Base-by-base conservation (phyloP, 1,140 invertebrate species). In the Chrysopa pallens region DNA sequence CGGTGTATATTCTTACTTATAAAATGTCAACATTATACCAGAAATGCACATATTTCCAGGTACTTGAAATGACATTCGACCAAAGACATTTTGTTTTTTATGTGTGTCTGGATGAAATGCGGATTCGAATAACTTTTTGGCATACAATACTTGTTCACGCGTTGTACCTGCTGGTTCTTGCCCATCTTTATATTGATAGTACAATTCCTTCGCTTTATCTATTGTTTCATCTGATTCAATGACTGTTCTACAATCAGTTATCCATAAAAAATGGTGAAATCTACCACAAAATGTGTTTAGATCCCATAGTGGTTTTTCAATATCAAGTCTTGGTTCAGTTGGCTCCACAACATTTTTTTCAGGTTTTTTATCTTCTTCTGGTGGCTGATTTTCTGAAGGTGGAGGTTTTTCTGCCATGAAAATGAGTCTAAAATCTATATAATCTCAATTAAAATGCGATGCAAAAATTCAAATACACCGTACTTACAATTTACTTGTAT, bases 71-170 rank as follows among this genome's bases (percentile, higher is more conserved):
- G 91, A 95, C 94, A 98, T 99, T 52, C 95, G 69, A 1, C 95
- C 95, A 53, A 94, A 80, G 33, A 98, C 73, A 67, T 96, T 83
- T 74, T 98, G 94, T 57, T 94, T 80, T 50, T 98, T 93, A 9
- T 92, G 92, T n/a, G 92, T 93, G 56, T 98, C 93, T 0, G 95
- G 95, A 69, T 99, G 95, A 62, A 89, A 98, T 0, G 95, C 93
- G 2, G 93, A 98, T 59, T 95, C 92, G 59, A 94, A 96, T 1
- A 98, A 62, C 60, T 94, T 82, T 63, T 98, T 97, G 0, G 92
- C 91, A 55, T 75, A 73, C 62, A 94, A 83, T 7, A 98, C 63
- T 53, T 97, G 77, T 49, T 93, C 78, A 38, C 74, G 66, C 8
- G 74, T 80, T 5, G 87, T 71, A 29, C 69, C 73, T 8, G 67